Conservation (phyloP, 2,888 invertebrate species). For the Aproaerema taeniolella region DNA sequence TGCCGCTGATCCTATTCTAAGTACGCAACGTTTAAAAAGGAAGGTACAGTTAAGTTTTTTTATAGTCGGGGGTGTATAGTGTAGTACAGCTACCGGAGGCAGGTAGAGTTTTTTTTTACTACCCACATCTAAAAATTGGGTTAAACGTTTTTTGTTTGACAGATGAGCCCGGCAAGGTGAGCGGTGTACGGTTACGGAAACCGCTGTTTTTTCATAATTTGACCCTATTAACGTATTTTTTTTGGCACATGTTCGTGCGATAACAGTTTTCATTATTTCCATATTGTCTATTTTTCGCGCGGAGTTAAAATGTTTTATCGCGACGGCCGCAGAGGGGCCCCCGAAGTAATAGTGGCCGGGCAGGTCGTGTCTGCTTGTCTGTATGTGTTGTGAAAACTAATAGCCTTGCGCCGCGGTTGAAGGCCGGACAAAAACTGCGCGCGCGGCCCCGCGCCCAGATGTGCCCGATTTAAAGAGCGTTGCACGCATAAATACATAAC, state of each 20-base stretch:
- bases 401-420: conserved; percentile 65
- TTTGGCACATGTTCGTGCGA: conserved; percentile 46
- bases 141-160: conserved; percentile 59
- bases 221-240: conserved; percentile 65
- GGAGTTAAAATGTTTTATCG: background rate
- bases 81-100: conserved; percentile 61
- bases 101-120: conserved; percentile 62
- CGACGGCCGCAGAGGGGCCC: conserved; percentile 27
- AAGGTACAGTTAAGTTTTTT: conserved; percentile 50
- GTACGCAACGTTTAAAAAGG: conserved; percentile 34
- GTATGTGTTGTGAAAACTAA: conserved; percentile 57
- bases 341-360: conserved; percentile 35
- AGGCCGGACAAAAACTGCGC: conserved; percentile 59
- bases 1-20: conserved; percentile 33
- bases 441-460: conserved; percentile 40
- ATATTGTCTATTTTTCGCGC: conserved; percentile 4
- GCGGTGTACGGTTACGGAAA: conserved; percentile 72
- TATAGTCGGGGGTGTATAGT: conserved; percentile 48
- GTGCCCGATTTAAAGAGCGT: conserved; percentile 43
- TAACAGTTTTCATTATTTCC: conserved; percentile 53
- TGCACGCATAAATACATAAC: conserved; percentile 44
- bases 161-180: conserved; percentile 67
- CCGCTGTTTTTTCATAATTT: conserved; percentile 51
- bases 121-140: conserved; percentile 60
- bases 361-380: conserved; percentile 42